A percentile compares a stretch with the other conserved stretches of the same genome.
Evolutionary conservation across 2,113 vertebrate species (phyloP).

Genomic region (Chascanopsetta lugubris): DNA sequence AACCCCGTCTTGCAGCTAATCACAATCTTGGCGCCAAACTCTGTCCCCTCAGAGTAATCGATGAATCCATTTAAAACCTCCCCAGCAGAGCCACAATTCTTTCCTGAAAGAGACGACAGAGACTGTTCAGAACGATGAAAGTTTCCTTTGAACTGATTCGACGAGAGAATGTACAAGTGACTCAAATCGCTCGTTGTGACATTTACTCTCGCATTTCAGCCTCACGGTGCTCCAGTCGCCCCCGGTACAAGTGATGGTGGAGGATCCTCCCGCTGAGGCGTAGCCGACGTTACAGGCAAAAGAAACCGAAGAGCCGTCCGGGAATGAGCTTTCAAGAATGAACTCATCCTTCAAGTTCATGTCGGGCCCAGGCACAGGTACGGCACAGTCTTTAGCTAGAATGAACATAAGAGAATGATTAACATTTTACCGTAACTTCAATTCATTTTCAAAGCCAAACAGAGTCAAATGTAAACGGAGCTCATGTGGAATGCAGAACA

Average conservation of each 20-base stretch:
- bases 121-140: not conserved
- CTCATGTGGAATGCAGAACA: not conserved
- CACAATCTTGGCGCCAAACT: not conserved
- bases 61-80: rapidly evolving
- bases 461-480: too few relatives aligned
- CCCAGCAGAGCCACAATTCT: not conserved
- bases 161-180: not conserved
- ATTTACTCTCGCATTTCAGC: constrained; percentile 58
- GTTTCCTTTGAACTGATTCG: not conserved
- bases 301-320: not conserved
- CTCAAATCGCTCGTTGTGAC: not conserved
- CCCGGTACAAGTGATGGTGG: not conserved
- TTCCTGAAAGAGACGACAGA: constrained; percentile 26
- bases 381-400: constrained; percentile 38
- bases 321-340: not conserved
- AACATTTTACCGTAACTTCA: not conserved
- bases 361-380: not conserved
- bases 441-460: not conserved
- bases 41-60: rapidly evolving
- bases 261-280: rapidly evolving
- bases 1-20: not conserved
- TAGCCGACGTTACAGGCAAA: constrained; percentile 45
- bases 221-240: constrained; percentile 30
- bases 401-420: not conserved
- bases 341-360: not conserved